Conservation (phyloP, 2,888 invertebrate genomes). For the Leptinotarsa tumamoca region DNA sequence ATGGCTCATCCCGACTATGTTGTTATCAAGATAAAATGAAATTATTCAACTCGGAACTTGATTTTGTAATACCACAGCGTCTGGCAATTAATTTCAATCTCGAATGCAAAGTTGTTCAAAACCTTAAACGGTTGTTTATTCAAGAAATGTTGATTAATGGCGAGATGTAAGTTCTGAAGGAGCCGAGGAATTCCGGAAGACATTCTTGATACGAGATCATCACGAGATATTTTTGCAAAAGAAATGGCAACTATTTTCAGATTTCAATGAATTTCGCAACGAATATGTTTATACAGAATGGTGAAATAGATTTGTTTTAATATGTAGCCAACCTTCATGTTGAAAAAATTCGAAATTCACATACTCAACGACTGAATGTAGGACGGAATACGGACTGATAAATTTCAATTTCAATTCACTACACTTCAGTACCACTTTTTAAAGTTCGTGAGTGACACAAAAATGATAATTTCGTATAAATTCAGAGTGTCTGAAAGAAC, state of each 20-base stretch:
- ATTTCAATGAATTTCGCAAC: not conserved
- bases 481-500: too few relatives aligned
- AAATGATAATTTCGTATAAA: too few relatives aligned
- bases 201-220: not conserved
- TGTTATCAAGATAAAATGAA: not conserved
- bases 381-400: too few relatives aligned
- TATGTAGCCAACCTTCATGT: too few relatives aligned
- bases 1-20: not conserved
- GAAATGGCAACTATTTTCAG: conserved; percentile 2
- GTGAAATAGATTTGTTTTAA: too few relatives aligned
- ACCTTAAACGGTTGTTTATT: conserved; percentile 2
- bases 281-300: too few relatives aligned
- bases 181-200: conserved; percentile 13
- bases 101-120: not conserved
- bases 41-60: not conserved
- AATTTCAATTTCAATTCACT: too few relatives aligned
- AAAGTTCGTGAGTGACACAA: too few relatives aligned
- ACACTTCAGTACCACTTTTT: too few relatives aligned
- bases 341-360: too few relatives aligned
- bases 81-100: conserved; percentile 8
- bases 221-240: not conserved
- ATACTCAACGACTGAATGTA: too few relatives aligned
- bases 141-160: conserved; percentile 5
- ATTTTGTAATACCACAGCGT: not conserved
- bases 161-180: not conserved